These are phyloP conservation scores for Zeus faber DNA, from an alignment of 2,113 vertebrate genomes.

Conservation along the genomic window DNA sequence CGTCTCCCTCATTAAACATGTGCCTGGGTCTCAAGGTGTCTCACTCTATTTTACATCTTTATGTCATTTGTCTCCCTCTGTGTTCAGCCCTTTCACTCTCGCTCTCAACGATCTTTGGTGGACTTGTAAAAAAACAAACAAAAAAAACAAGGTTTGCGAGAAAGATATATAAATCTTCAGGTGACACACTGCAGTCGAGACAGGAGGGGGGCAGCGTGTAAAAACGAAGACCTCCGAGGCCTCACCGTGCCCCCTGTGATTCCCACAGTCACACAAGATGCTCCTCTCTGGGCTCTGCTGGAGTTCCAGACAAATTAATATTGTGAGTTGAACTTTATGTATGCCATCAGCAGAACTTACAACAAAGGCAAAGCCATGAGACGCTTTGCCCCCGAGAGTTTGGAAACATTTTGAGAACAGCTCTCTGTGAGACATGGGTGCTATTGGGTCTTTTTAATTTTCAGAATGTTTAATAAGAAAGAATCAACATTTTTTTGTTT, in stretches of 20 bases:
- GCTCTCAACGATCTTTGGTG: conserved; percentile 35
- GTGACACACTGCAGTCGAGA: conserved; percentile 58
- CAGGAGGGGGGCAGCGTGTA: conserved; percentile 43
- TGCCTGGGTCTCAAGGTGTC: conserved; percentile 21
- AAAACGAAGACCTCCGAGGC: conserved; percentile 61
- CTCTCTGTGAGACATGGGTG: too few relatives aligned
- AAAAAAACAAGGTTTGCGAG: conserved; percentile 54
- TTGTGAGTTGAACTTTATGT: too few relatives aligned
- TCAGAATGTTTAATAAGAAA: too few relatives aligned
- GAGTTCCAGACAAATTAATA: too few relatives aligned
- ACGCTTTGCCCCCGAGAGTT: too few relatives aligned
- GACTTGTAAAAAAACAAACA: conserved; percentile 54
- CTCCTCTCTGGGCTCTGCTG: too few relatives aligned
- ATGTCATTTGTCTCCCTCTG: conserved; percentile 25
- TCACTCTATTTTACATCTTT: conserved; percentile 30
- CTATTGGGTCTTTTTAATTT: too few relatives aligned
- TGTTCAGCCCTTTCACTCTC: conserved; percentile 23
- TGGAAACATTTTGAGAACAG: too few relatives aligned
- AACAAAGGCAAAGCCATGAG: too few relatives aligned
- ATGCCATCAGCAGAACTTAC: too few relatives aligned
- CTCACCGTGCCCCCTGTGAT: conserved; percentile 33
- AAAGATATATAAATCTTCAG: conserved; percentile 66
- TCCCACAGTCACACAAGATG: conserved; percentile 23
- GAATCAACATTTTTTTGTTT: too few relatives aligned
- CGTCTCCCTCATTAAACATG: conserved; percentile 34